Conservation (phyloP, 2,888 invertebrate genomes). For the Diadegma fenestrale region DNA sequence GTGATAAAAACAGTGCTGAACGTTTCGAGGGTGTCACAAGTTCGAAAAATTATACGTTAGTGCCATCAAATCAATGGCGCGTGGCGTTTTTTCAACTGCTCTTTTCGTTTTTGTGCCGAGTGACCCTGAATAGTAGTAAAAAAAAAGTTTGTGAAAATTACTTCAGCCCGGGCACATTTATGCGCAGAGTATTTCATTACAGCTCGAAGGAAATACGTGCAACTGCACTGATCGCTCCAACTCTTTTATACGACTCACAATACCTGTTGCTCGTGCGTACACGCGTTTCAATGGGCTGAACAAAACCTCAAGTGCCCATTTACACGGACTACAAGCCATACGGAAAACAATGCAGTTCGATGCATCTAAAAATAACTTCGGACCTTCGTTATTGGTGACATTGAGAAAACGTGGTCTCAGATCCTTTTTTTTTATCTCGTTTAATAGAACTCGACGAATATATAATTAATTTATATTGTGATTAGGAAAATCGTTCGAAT, state of each 20-base stretch:
- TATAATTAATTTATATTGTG: neutral
- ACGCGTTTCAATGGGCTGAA: neutral
- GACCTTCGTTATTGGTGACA: neutral
- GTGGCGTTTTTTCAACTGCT: neutral
- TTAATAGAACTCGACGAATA: neutral
- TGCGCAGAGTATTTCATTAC: conserved; percentile 25
- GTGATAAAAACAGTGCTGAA: neutral
- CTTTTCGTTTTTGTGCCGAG: conserved; percentile 1
- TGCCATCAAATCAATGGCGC: conserved; percentile 11
- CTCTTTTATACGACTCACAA: conserved; percentile 31
- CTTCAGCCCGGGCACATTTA: neutral
- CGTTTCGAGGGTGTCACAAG: conserved; percentile 8
- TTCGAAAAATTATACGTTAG: conserved; percentile 47
- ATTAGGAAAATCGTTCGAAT: no score
- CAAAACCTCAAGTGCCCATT: neutral
- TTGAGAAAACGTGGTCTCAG: neutral
- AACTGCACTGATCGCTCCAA: conserved; percentile 28
- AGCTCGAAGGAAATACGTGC: conserved; percentile 30
- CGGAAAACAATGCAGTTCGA: conserved; percentile 21
- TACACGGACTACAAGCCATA: neutral
- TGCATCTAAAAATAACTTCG: conserved; percentile 15
- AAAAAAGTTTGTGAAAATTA: neutral
- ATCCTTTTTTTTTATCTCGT: neutral
- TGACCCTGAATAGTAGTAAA: conserved; percentile 31
- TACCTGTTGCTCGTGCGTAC: conserved; percentile 33